A percentile compares a stretch with the other conserved stretches of the same genome.
Evolutionary conservation across 2,888 invertebrate species (phyloP).

Genomic region (Cosmopolites sordidus): DNA sequence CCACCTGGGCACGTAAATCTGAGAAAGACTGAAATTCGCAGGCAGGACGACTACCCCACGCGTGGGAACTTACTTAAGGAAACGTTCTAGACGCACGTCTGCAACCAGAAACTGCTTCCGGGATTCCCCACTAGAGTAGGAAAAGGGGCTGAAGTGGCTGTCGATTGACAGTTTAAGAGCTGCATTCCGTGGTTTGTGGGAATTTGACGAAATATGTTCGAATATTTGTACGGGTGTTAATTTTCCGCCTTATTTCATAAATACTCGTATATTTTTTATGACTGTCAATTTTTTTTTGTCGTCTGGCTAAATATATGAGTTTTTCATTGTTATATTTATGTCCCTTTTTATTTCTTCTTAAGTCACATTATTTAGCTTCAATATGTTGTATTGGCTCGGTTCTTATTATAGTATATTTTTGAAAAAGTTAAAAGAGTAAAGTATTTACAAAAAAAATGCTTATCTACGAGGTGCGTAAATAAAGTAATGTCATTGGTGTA

Average conservation of each 20-base stretch:
- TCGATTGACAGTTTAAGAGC: constrained; percentile 10
- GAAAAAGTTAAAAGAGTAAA: too few species aligned
- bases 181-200: constrained; percentile 21
- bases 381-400: too few species aligned
- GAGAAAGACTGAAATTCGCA: constrained; percentile 8
- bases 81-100: constrained; percentile 38
- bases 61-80: constrained; percentile 37
- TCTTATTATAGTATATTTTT: too few species aligned
- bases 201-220: constrained; percentile 14
- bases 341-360: too few species aligned
- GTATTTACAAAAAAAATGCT: too few species aligned
- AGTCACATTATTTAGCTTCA: too few species aligned
- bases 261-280: constrained; percentile 4
- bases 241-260: constrained; percentile 11
- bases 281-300: background rate
- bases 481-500: too few species aligned
- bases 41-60: constrained; percentile 23
- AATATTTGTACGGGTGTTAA: constrained; percentile 11
- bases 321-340: too few species aligned
- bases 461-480: too few species aligned
- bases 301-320: too few species aligned
- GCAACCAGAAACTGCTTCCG: constrained; percentile 35
- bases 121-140: constrained; percentile 33
- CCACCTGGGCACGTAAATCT: background rate
- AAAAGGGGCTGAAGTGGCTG: constrained; percentile 23